Conservation (phyloP, 2,888 invertebrate genomes). For the Leucozona laternaria region DNA sequence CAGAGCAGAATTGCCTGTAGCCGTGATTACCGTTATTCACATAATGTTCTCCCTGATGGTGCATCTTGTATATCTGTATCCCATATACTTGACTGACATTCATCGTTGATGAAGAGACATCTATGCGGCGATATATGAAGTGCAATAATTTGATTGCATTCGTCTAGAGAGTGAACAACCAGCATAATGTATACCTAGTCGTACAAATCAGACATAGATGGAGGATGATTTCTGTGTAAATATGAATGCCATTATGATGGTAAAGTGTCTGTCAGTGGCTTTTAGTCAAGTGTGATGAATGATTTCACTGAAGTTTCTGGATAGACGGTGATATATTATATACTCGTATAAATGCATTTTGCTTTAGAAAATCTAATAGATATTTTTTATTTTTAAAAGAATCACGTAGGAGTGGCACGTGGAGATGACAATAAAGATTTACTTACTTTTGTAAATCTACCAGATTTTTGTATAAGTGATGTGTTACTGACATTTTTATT, state of each 20-base stretch:
- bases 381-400: slow-evolving; percentile 8
- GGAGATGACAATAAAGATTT: slow-evolving; percentile 11
- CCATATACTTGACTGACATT: slow-evolving; percentile 27
- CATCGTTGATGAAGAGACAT: slow-evolving; percentile 4
- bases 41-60: neutral
- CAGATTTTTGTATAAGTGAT: neutral
- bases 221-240: slow-evolving; percentile 60
- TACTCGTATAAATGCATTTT: slow-evolving; percentile 11
- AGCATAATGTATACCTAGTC: neutral
- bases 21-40: slow-evolving; percentile 27
- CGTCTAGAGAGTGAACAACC: slow-evolving; percentile 4
- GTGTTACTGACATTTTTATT: neutral
- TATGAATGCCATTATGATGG: slow-evolving; percentile 45
- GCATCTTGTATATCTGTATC: neutral
- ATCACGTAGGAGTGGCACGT: slow-evolving; percentile 46
- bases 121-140: slow-evolving; percentile 4
- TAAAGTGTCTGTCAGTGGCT: slow-evolving; percentile 49
- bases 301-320: slow-evolving; percentile 30
- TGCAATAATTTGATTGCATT: slow-evolving; percentile 53
- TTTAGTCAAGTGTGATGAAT: slow-evolving; percentile 60
- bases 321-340: slow-evolving; percentile 9
- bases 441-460: slow-evolving; percentile 7
- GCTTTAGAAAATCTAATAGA: slow-evolving; percentile 21
- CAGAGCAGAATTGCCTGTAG: slow-evolving; percentile 38
- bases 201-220: slow-evolving; percentile 39